A percentile compares a stretch with the other conserved stretches of the same genome.
Conservation (phyloP, 2,113 vertebrate genomes). For the Saguinus imperator region DNA sequence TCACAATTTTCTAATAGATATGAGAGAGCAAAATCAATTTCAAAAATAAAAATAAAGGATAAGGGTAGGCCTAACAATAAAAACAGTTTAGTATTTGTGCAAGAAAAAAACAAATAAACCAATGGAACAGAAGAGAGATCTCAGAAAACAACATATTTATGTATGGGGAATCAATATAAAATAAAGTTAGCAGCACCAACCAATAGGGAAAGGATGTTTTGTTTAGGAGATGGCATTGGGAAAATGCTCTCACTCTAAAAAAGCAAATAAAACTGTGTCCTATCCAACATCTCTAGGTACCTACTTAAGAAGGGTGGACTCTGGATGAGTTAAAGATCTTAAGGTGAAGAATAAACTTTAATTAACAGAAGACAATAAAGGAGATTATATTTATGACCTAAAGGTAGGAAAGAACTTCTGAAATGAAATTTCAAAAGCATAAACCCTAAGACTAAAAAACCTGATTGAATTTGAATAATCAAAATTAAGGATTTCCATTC, state of each 20-base stretch:
- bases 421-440: not conserved
- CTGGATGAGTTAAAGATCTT: not conserved
- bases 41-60: constrained; percentile 17
- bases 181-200: not conserved
- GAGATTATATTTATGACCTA: not conserved
- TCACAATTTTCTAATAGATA: not conserved
- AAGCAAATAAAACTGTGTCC: not conserved
- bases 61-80: not conserved
- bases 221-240: not conserved
- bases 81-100: not conserved
- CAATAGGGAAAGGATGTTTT: not conserved
- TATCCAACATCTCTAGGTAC: not conserved
- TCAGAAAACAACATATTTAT: not conserved
- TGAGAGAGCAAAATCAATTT: not conserved
- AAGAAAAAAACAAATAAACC: not conserved
- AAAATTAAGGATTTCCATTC: constrained; percentile 12
- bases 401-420: not conserved
- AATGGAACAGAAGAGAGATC: not conserved
- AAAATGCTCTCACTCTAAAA: not conserved
- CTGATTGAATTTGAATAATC: not conserved
- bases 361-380: not conserved
- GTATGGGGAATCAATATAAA: not conserved
- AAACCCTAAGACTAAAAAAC: not conserved
- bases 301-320: not conserved
- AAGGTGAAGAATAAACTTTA: not conserved